phyloP scores from a whole-genome alignment of 2,888 invertebrate genomes.

The Calameuta filiformis region DNA sequence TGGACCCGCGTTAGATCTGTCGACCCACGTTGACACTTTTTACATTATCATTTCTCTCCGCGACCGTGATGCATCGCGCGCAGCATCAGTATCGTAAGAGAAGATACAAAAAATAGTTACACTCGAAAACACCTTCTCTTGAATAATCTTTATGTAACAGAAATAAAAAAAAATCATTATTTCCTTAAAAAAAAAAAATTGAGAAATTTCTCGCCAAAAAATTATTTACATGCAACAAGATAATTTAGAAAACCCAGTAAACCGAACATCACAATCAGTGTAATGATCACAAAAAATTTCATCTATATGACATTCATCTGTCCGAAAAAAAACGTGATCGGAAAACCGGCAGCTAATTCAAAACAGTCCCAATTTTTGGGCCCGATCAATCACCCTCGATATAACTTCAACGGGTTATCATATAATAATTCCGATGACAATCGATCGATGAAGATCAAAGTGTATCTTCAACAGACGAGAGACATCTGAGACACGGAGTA shows the following conservation, averaged over 20 bases:
- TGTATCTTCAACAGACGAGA: not conserved
- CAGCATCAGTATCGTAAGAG: not conserved
- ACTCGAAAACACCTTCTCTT: not conserved
- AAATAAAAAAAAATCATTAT: not conserved
- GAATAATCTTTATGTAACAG: not conserved
- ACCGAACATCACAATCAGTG: no score
- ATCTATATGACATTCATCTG: no score
- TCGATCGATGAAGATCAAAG: not conserved
- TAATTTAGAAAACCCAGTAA: not conserved
- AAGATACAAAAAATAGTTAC: slow-evolving; percentile 8
- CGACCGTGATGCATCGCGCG: not conserved
- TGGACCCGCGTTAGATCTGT: slow-evolving; percentile 8
- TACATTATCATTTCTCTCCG: slow-evolving; percentile 18
- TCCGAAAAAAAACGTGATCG: no score
- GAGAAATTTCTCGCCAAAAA: no score
- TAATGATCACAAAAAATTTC: not conserved
- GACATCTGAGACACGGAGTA: not conserved
- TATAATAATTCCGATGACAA: not conserved
- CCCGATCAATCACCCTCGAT: not conserved
- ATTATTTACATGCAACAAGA: not conserved
- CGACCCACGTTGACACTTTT: slow-evolving; percentile 36
- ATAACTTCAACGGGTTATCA: not conserved
- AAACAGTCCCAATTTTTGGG: not conserved
- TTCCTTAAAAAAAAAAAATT: no score
- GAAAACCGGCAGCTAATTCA: not conserved